Evolutionary conservation across 2,113 vertebrate genomes (phyloP).

Genomic region (Maylandia zebra): DNA sequence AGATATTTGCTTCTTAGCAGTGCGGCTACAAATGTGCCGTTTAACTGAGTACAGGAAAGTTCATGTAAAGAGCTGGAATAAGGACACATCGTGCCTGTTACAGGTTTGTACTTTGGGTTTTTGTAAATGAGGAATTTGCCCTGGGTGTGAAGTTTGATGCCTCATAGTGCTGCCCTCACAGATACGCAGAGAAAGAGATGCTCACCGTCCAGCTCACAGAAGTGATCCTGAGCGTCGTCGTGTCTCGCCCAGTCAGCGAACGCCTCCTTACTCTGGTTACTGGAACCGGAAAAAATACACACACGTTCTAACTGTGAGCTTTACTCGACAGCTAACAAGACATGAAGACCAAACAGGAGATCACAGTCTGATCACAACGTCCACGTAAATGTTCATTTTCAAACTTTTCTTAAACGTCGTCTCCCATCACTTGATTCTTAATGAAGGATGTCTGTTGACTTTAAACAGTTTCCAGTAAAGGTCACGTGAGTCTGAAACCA

Average conservation of each 20-base stretch:
- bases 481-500: not conserved
- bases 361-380: not conserved
- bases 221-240: conserved; percentile 94
- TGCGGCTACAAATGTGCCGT: not conserved
- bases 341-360: not conserved
- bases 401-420: not conserved
- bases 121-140: not conserved
- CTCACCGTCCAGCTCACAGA: conserved; percentile 96
- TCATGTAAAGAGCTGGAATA: too few species aligned
- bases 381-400: not conserved
- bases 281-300: conserved; percentile 36
- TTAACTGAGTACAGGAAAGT: not conserved
- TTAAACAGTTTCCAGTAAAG: not conserved
- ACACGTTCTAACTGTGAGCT: not conserved
- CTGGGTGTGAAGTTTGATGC: not conserved
- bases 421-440: not conserved
- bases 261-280: conserved; percentile 92
- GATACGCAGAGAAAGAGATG: not conserved
- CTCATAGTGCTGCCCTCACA: not conserved
- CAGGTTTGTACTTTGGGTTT: not conserved
- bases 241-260: conserved; percentile 97
- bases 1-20: not conserved
- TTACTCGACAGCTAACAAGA: not conserved
- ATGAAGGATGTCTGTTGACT: not conserved
- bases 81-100: not conserved